Conservation (phyloP, 2,113 vertebrate genomes). For the Ia io region DNA sequence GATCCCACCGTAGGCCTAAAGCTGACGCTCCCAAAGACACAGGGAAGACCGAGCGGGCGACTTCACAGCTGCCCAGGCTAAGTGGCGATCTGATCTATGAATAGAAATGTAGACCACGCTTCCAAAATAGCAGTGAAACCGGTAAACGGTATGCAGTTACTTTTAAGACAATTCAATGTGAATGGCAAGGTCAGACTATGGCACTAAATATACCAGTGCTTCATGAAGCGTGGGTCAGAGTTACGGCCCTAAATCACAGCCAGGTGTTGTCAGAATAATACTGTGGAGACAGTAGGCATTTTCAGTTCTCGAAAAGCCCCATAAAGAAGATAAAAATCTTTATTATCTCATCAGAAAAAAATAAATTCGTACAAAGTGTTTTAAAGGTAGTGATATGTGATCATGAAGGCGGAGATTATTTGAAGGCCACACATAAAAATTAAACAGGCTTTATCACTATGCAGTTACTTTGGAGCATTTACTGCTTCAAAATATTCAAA, state of each 20-base stretch:
- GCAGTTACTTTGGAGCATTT: background rate
- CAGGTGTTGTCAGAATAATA: background rate
- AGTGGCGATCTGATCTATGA: background rate
- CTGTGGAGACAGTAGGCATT: background rate
- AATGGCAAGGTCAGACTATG: background rate
- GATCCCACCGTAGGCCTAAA: background rate
- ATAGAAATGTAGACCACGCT: background rate
- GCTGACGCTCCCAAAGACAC: background rate
- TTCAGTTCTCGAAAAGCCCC: background rate
- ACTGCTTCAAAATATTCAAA: background rate
- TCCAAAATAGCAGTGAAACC: background rate
- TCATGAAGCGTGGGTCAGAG: background rate
- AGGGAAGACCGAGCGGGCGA: background rate
- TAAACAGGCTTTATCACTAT: background rate
- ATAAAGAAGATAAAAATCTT: background rate
- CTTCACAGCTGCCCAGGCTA: too few species aligned
- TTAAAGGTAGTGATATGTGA: background rate
- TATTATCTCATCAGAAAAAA: background rate
- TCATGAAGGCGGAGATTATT: background rate
- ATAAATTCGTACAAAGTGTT: background rate
- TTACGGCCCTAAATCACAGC: background rate
- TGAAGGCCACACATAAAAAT: background rate
- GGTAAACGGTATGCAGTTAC: background rate
- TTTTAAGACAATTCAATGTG: background rate
- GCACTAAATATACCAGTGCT: background rate